Percentiles rank a stretch among this genome's conserved stretches.
These are phyloP conservation scores for Cantharis rufa DNA, from an alignment of 2,888 invertebrate species.

Conservation along the genomic window DNA sequence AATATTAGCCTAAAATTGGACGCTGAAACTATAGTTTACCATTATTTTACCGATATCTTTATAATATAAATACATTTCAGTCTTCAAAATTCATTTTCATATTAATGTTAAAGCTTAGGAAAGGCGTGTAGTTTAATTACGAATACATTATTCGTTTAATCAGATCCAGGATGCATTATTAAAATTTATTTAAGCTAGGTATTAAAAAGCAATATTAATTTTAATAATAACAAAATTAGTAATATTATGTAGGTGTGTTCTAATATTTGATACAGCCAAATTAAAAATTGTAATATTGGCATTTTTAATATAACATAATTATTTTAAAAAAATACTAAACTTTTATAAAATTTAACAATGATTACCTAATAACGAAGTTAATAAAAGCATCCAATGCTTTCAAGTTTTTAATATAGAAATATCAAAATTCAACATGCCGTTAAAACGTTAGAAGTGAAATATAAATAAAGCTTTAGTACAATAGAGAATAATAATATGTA, in stretches of 20 bases:
- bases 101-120: slow-evolving; percentile 36
- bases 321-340: not conserved
- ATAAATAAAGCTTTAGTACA: not conserved
- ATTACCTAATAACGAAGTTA: not conserved
- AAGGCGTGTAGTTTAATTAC: slow-evolving; percentile 34
- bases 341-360: not conserved
- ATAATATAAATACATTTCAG: slow-evolving; percentile 28
- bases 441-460: not conserved
- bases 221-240: not conserved
- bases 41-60: not conserved
- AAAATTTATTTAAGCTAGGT: not conserved
- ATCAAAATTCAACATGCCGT: not conserved
- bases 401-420: not conserved
- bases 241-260: not conserved
- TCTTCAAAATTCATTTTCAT: slow-evolving; percentile 29
- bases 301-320: not conserved
- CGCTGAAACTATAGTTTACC: not conserved
- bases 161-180: slow-evolving; percentile 35
- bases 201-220: not conserved
- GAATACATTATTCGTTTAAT: slow-evolving; percentile 18
- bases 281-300: not conserved
- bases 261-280: not conserved
- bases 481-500: too few relatives aligned
- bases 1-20: not conserved
- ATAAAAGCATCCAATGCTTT: not conserved